Evolutionary conservation across 2,797 vertebrate genomes (phyloP).

Genomic region (Sebastolobus altivelis): DNA sequence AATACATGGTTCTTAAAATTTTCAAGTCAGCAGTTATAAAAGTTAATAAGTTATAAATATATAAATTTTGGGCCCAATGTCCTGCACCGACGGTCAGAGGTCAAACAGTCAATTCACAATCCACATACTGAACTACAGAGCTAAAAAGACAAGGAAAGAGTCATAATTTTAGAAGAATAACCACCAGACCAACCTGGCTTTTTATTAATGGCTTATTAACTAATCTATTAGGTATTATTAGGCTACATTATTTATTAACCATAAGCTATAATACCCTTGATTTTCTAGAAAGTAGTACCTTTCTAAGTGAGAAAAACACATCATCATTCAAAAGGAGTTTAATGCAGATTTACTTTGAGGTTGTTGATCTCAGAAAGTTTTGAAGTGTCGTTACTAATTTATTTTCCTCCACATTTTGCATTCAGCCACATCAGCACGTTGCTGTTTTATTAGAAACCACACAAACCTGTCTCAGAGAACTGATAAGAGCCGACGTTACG

Average conservation of each 20-base stretch:
- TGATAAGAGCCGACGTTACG: slow-evolving; percentile 1
- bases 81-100: neutral
- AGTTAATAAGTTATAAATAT: neutral
- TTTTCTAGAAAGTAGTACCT: neutral
- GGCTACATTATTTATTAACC: neutral
- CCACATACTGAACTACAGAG: neutral
- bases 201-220: neutral
- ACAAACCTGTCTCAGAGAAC: neutral
- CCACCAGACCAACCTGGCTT: neutral
- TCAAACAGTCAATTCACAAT: neutral
- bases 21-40: neutral
- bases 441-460: neutral
- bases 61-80: neutral
- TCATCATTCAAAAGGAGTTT: neutral
- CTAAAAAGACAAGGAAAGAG: neutral
- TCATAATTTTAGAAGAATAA: neutral
- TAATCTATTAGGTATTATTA: neutral
- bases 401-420: neutral
- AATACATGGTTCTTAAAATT: neutral
- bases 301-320: neutral
- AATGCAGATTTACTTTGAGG: neutral
- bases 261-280: neutral
- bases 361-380: neutral
- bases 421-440: neutral
- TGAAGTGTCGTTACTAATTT: neutral